These are phyloP conservation scores for Haemorhous mexicanus DNA, from an alignment of 2,113 vertebrate species.

Conservation along the genomic window DNA sequence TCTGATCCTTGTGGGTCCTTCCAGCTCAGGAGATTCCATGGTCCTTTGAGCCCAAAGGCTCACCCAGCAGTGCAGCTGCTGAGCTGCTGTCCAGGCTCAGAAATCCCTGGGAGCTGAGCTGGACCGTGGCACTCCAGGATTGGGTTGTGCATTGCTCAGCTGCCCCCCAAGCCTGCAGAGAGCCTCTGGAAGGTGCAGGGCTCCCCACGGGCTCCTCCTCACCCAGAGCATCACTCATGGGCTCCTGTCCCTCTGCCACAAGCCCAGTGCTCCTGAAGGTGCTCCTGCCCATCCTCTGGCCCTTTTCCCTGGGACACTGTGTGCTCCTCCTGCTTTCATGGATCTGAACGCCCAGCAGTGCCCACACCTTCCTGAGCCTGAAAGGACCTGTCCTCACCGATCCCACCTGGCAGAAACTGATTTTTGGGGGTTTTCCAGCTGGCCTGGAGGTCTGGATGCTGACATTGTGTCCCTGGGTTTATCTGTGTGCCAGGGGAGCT, in stretches of 20 bases:
- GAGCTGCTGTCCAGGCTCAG: background rate
- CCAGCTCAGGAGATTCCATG: background rate
- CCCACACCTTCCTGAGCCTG: background rate
- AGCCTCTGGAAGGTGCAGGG: background rate
- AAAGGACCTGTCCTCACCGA: accelerated
- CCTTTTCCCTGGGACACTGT: background rate
- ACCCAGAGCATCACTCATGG: accelerated
- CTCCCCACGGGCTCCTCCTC: accelerated
- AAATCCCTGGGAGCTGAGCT: background rate
- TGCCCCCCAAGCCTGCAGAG: accelerated
- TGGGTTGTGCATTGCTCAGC: background rate
- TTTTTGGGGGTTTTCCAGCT: background rate
- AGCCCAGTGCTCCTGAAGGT: accelerated
- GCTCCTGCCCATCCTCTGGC: background rate
- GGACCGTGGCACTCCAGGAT: accelerated
- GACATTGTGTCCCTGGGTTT: background rate
- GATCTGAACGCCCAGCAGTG: background rate
- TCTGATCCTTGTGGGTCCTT: background rate
- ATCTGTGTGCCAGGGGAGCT: background rate
- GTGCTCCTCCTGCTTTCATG: background rate
- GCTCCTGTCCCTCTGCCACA: background rate
- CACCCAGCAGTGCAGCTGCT: background rate
- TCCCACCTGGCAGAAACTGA: background rate
- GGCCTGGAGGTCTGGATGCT: accelerated
- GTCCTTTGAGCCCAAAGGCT: background rate